Base-by-base conservation (phyloP, 2,113 vertebrate genomes). In the Lycaon pictus region DNA sequence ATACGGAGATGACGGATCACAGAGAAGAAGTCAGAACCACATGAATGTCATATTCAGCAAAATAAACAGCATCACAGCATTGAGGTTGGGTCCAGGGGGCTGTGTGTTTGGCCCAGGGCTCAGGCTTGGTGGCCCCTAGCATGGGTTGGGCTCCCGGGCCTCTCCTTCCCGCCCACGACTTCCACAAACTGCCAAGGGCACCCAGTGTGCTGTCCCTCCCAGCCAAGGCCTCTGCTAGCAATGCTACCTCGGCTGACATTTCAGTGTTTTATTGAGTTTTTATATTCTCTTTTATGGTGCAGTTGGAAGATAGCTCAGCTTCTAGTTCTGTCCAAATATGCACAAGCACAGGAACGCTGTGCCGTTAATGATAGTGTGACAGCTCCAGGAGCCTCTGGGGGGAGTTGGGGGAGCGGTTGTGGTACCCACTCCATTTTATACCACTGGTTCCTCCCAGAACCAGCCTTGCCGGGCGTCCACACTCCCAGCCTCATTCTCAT, bases 21-120 rank as follows among this genome's bases (percentile, higher is more conserved):
- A 95, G 81, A 93, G 87, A 29, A 96, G 95, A 96, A 97, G 98
- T 98, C 96, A 97, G 93, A 98, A 98, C 96, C 96, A 98, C 77
- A 92, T 97, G 98, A 93, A 92, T 91, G 95, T 93, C 67, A 56
- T n/a, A 97, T 90, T 93, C 85, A 69, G 92, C 62, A 97, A 97
- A 98, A 95, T 90, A 98, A 97, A 98, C 96, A 97, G 89, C 95
- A 95, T 96, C 93, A 96, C 69, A 67, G 92, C 87, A 81, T 90
- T n/a, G 6, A 89, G 85, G 96, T 22, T 96, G 90, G 96, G 93
- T 81, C 74, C 89, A 22, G 53, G 89, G 89, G 86, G 43, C 86
- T 88, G 35, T 86, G 55, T 62, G 35, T 71, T 43, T 97, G 96
- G 97, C 82, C 27, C 32, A 19, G 58, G 77, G 91, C 96, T 96